A percentile compares a stretch with the other conserved stretches of the same genome.
Evolutionary conservation across 1,140 invertebrate species (phyloP).

Genomic region (Lerema accius): DNA sequence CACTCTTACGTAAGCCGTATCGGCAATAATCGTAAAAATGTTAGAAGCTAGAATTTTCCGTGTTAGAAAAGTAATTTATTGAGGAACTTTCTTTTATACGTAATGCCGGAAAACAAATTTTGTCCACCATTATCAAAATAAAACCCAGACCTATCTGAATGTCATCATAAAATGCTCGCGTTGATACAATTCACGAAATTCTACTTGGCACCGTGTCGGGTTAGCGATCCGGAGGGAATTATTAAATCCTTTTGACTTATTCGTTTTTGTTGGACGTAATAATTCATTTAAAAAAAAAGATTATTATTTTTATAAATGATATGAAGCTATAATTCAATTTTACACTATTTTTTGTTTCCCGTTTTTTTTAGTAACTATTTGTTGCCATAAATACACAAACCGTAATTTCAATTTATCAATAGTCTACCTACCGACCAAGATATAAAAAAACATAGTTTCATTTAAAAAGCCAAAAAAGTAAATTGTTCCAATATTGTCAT

Average conservation of each 20-base stretch:
- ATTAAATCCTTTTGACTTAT: background rate
- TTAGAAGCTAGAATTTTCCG: conserved; percentile 13
- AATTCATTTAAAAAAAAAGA: no score
- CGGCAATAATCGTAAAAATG: conserved; percentile 15
- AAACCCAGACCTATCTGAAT: conserved; percentile 3
- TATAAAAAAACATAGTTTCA: no score
- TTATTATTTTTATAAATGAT: no score
- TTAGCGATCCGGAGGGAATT: background rate
- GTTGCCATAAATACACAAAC: no score
- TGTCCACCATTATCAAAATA: conserved; percentile 14
- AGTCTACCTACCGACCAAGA: no score
- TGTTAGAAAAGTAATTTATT: conserved; percentile 16
- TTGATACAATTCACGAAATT: conserved; percentile 7
- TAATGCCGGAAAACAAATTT: conserved; percentile 26
- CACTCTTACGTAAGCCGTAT: conserved; percentile 10
- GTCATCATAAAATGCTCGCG: background rate
- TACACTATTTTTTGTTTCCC: no score
- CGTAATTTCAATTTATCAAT: no score
- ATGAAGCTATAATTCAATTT: no score
- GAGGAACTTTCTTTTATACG: conserved; percentile 9
- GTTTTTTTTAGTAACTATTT: no score
- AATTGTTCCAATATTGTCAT: no score
- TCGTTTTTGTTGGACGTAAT: no score
- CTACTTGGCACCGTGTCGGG: conserved; percentile 9
- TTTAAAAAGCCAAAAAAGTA: no score